phyloP scores from a whole-genome alignment of 2,888 invertebrate species.

The Tribolium freemani region DNA sequence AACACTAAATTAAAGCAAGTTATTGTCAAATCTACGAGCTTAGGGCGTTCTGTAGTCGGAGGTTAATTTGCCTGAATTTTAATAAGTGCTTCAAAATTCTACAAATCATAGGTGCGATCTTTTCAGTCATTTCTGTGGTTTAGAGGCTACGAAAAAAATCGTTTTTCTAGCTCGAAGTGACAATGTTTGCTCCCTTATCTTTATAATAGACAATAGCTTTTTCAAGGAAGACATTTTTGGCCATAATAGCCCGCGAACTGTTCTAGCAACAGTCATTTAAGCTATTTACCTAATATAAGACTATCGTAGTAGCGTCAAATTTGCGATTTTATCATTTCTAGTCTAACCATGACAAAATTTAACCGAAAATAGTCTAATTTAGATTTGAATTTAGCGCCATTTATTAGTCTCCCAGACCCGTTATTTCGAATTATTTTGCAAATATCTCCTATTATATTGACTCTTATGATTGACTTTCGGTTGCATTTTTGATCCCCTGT shows the following conservation, averaged over 20 bases:
- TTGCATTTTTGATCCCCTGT: not conserved
- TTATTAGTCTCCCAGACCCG: not conserved
- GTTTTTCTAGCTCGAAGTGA: constrained; percentile 61
- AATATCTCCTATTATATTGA: constrained; percentile 4
- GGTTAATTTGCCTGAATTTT: constrained; percentile 1
- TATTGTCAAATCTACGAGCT: constrained; percentile 68
- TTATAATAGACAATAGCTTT: constrained; percentile 50
- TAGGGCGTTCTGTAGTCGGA: constrained; percentile 18
- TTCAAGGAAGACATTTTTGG: constrained; percentile 68
- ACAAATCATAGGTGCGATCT: not conserved
- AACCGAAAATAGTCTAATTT: constrained; percentile 7
- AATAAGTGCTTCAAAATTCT: not conserved
- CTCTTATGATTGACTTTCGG: constrained; percentile 28
- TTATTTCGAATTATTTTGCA: not conserved
- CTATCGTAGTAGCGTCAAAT: constrained; percentile 35
- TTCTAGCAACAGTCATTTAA: constrained; percentile 62
- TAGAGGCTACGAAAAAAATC: constrained; percentile 1
- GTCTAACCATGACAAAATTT: constrained; percentile 24
- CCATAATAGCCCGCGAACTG: constrained; percentile 57
- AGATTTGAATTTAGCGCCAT: constrained; percentile 21
- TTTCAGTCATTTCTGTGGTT: constrained; percentile 22
- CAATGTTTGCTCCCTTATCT: constrained; percentile 62
- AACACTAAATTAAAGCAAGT: constrained; percentile 62
- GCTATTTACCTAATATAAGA: constrained; percentile 42
- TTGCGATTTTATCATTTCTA: constrained; percentile 28